A percentile compares a stretch with the other conserved stretches of the same genome.
phyloP scores from a whole-genome alignment of 2,797 vertebrate genomes.

The Hippocampus kuda region DNA sequence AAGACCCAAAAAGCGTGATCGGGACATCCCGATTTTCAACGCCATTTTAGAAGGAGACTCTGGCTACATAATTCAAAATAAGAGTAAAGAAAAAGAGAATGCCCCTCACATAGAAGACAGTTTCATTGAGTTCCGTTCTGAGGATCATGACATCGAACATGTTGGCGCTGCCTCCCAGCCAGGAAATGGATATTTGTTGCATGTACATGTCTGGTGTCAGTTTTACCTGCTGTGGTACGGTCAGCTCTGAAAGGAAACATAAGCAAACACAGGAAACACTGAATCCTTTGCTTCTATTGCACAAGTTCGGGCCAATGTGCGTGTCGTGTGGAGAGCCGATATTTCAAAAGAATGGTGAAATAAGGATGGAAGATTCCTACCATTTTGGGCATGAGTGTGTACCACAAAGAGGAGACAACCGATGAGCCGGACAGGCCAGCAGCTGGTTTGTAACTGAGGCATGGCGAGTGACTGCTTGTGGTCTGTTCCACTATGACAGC shows the following conservation, averaged over 20 bases:
- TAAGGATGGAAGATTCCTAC: constrained; percentile 35
- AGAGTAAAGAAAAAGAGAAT: not conserved
- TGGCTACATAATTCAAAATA: not conserved
- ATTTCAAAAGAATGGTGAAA: not conserved
- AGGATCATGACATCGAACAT: constrained; percentile 64
- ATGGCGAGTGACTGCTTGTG: constrained; percentile 27
- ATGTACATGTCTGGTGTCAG: constrained; percentile 21
- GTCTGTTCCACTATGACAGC: constrained; percentile 29
- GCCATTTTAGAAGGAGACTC: too few relatives aligned
- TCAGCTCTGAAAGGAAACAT: constrained; percentile 23
- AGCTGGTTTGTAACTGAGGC: constrained; percentile 16
- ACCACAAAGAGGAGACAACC: constrained; percentile 29
- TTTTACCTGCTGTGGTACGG: constrained; percentile 51
- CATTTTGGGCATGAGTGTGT: constrained; percentile 29
- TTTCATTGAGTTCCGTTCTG: constrained; percentile 60
- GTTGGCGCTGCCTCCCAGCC: constrained; percentile 49
- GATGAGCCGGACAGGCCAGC: constrained; percentile 31
- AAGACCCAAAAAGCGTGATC: too few relatives aligned
- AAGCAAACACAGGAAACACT: not conserved
- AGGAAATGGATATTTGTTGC: constrained; percentile 59
- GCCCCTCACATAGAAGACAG: constrained; percentile 60
- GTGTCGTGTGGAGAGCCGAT: not conserved
- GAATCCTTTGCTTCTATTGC: not conserved
- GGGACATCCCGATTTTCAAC: too few relatives aligned
- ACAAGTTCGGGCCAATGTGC: not conserved